Evolutionary conservation across 2,888 invertebrate species (phyloP).

Genomic region (Trachelus iudaicus): DNA sequence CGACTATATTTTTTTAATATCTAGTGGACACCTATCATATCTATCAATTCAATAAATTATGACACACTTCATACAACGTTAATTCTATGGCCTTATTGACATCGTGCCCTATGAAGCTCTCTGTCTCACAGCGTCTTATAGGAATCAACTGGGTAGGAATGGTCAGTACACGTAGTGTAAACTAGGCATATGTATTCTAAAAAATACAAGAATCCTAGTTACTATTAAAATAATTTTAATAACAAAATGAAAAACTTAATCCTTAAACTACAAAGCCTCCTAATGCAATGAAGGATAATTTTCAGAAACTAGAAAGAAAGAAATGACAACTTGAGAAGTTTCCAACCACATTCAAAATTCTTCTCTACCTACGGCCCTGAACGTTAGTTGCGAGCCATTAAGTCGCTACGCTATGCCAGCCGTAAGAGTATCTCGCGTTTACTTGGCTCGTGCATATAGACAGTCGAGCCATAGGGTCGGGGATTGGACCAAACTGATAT

Average conservation of each 20-base stretch:
- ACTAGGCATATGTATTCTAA: not conserved
- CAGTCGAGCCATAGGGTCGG: slow-evolving; percentile 5
- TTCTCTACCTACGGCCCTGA: slow-evolving; percentile 35
- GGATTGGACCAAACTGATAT: slow-evolving; percentile 3
- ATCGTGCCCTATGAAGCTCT: no score
- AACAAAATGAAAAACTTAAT: not conserved
- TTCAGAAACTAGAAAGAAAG: not conserved
- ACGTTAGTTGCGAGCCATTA: slow-evolving; percentile 55
- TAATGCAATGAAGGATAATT: not conserved
- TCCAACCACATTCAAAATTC: not conserved
- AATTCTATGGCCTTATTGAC: not conserved
- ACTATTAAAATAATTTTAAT: not conserved
- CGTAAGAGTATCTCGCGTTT: slow-evolving; percentile 34
- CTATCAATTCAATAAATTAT: no score
- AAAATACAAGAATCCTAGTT: not conserved
- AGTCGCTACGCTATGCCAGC: slow-evolving; percentile 51
- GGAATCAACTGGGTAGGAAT: no score
- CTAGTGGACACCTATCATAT: no score
- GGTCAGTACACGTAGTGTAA: no score
- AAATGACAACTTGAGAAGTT: not conserved
- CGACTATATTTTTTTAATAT: not conserved
- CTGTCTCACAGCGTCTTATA: no score
- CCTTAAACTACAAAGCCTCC: not conserved
- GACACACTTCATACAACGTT: not conserved
- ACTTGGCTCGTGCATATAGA: slow-evolving; percentile 7